phyloP scores from a whole-genome alignment of 2,888 invertebrate genomes.

The Hemicrepidius hirtus region DNA sequence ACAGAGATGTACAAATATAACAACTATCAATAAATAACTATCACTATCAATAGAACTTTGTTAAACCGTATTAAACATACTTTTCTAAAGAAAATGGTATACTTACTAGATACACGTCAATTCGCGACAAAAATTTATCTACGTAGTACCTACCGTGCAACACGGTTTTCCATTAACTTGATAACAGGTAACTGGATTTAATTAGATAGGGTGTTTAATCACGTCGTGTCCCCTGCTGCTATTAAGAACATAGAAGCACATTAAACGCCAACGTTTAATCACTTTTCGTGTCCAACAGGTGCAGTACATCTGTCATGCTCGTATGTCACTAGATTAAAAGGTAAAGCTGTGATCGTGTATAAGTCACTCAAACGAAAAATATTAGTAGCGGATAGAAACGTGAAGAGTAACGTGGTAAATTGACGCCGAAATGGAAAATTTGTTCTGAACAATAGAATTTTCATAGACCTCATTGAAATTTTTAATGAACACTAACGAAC shows the following conservation, averaged over 20 bases:
- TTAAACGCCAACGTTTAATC: constrained; percentile 34
- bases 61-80: too few species aligned
- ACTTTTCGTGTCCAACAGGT: constrained; percentile 31
- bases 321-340: constrained; percentile 8
- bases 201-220: constrained; percentile 39
- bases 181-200: constrained; percentile 39
- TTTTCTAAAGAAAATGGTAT: too few species aligned
- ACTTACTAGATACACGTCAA: too few species aligned
- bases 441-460: too few species aligned
- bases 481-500: background rate
- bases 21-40: too few species aligned
- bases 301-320: constrained; percentile 26
- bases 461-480: too few species aligned
- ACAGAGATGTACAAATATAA: too few species aligned
- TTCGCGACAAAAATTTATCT: constrained; percentile 1
- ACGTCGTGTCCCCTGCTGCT: constrained; percentile 36
- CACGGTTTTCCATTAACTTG: constrained; percentile 30
- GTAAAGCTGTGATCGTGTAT: background rate
- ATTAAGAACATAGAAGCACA: constrained; percentile 33
- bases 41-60: too few species aligned
- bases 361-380: background rate
- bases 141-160: constrained; percentile 7
- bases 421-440: too few species aligned
- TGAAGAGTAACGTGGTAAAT: background rate
- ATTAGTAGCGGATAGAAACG: background rate